Evolutionary conservation across 2,113 vertebrate species (phyloP).

Genomic region (Hylia prasina): DNA sequence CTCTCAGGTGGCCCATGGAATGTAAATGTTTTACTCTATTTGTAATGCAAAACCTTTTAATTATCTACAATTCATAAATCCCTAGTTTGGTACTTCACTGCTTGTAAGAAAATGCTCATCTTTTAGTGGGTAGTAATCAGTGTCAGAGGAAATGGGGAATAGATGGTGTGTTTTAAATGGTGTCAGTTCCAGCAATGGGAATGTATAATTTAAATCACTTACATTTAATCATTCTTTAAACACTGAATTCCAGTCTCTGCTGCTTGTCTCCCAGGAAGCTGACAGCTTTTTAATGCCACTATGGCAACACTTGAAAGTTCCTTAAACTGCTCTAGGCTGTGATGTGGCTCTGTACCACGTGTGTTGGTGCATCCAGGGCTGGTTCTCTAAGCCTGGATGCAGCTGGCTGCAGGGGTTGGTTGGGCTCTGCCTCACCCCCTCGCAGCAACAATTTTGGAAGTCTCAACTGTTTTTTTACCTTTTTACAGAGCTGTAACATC

Average conservation of each 20-base stretch:
- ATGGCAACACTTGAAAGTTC: background rate
- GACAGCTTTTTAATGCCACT: background rate
- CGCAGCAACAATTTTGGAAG: background rate
- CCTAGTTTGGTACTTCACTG: background rate
- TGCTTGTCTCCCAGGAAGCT: background rate
- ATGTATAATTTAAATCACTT: conserved; percentile 55
- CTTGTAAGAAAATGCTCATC: conserved; percentile 1
- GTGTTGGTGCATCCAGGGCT: background rate
- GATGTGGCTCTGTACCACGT: fast-evolving
- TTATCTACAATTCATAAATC: conserved; percentile 19
- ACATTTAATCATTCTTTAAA: conserved; percentile 53
- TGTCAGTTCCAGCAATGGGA: conserved; percentile 13
- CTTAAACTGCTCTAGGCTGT: background rate
- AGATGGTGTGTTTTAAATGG: background rate
- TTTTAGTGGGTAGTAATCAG: conserved; percentile 1
- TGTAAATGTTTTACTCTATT: background rate
- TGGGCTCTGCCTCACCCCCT: background rate
- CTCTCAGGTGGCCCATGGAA: background rate
- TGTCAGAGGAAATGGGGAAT: background rate
- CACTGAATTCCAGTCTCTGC: conserved; percentile 11
- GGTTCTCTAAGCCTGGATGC: fast-evolving
- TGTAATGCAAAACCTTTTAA: conserved; percentile 7
- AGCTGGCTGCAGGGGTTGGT: background rate
- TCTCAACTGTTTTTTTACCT: background rate
- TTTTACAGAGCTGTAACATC: background rate